phyloP scores from a whole-genome alignment of 2,113 vertebrate genomes.

The Origma solitaria region DNA sequence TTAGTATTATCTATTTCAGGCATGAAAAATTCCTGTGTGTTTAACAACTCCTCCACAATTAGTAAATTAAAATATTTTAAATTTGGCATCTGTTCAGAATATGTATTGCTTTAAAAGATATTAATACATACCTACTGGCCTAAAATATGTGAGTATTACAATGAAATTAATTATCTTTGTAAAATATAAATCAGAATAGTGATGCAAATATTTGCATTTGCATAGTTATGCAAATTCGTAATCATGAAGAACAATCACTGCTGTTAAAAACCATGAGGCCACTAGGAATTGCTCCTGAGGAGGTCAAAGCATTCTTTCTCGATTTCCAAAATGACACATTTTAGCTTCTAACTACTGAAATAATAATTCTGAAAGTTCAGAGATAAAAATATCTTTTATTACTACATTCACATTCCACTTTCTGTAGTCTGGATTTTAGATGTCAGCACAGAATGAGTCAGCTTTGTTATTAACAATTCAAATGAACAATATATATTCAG shows the following conservation, averaged over 20 bases:
- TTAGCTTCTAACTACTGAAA: not conserved
- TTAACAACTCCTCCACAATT: not conserved
- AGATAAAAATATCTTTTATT: slow-evolving; percentile 13
- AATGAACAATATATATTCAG: not conserved
- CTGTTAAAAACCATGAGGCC: not conserved
- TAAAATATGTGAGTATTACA: not conserved
- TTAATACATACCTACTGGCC: not conserved
- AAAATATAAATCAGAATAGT: not conserved
- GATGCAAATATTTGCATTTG: not conserved
- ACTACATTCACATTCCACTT: not conserved
- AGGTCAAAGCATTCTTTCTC: not conserved
- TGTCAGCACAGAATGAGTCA: not conserved
- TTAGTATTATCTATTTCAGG: not conserved
- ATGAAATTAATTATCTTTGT: not conserved
- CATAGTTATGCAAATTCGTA: not conserved
- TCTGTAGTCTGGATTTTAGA: not conserved
- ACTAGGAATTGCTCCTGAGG: not conserved
- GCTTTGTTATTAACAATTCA: not conserved
- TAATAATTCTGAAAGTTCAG: not conserved
- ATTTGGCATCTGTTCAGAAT: not conserved
- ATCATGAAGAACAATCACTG: not conserved
- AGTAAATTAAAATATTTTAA: not conserved
- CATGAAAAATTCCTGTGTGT: not conserved
- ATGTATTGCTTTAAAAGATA: not conserved
- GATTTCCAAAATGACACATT: not conserved